Evolutionary conservation across 2,113 vertebrate species (phyloP).

Genomic region (Tragelaphus buxtoni): DNA sequence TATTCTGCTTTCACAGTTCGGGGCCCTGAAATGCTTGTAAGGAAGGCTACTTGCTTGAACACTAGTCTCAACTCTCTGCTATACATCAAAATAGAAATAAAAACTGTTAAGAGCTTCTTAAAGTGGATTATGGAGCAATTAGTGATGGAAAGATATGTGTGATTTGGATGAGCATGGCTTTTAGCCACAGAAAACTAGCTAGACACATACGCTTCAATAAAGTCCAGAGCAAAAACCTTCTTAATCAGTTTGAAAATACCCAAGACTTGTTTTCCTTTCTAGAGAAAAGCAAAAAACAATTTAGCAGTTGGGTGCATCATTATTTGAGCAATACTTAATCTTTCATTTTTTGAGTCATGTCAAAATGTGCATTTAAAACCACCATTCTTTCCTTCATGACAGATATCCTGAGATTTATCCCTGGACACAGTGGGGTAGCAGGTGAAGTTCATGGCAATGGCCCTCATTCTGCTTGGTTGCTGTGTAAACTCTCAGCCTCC

Average conservation of each 20-base stretch:
- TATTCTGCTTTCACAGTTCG: neutral
- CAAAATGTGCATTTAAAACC: neutral
- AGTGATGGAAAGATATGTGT: constrained; percentile 42
- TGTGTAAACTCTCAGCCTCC: neutral
- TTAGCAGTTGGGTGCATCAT: constrained; percentile 4
- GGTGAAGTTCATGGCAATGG: neutral
- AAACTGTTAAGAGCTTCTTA: constrained; percentile 38
- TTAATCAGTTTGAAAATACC: constrained; percentile 47
- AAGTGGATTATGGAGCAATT: constrained; percentile 41
- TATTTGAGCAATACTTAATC: neutral
- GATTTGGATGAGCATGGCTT: constrained; percentile 15
- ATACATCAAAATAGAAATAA: constrained; percentile 25
- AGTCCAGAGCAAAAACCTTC: constrained; percentile 38
- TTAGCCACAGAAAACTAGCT: constrained; percentile 23
- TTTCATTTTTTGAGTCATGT: constrained; percentile 8
- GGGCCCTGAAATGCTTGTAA: neutral
- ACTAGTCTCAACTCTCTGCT: neutral
- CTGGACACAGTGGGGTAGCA: neutral
- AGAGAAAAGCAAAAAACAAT: constrained; percentile 38
- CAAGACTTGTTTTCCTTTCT: constrained; percentile 34
- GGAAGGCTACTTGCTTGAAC: neutral
- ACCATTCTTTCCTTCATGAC: neutral
- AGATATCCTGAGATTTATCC: neutral
- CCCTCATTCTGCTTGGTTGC: neutral
- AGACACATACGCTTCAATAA: constrained; percentile 18